Evolutionary conservation across 2,797 vertebrate genomes (phyloP).

Genomic region (Amniataba percoides): DNA sequence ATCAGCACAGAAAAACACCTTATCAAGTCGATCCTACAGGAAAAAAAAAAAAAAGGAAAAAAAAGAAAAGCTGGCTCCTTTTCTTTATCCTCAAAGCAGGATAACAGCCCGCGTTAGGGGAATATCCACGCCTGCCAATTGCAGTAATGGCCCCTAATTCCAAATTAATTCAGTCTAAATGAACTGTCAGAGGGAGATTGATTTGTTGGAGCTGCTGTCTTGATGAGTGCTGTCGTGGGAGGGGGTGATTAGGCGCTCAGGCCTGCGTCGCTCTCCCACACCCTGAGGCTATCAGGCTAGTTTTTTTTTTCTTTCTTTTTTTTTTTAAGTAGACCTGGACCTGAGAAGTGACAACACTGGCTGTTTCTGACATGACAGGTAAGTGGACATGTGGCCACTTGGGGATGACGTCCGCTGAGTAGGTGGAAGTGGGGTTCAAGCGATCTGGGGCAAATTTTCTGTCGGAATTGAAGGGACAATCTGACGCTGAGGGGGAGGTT

Average conservation of each 20-base stretch:
- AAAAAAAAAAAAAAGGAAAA: slow-evolving; percentile 17
- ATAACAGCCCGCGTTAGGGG: slow-evolving; percentile 87
- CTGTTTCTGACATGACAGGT: slow-evolving; percentile 86
- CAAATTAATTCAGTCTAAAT: slow-evolving; percentile 98
- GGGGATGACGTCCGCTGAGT: slow-evolving; percentile 61
- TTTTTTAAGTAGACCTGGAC: slow-evolving; percentile 76
- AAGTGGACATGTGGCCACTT: slow-evolving; percentile 79
- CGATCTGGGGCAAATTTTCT: slow-evolving; percentile 47
- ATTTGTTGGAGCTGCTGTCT: slow-evolving; percentile 92
- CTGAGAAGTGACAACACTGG: slow-evolving; percentile 77
- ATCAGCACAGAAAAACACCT: slow-evolving; percentile 83
- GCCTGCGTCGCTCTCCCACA: slow-evolving; percentile 80
- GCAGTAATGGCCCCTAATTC: slow-evolving; percentile 94
- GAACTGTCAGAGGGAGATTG: slow-evolving; percentile 95
- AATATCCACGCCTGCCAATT: slow-evolving; percentile 93
- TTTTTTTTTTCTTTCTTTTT: slow-evolving; percentile 80
- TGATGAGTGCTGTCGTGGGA: slow-evolving; percentile 90
- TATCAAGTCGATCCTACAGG: slow-evolving; percentile 81
- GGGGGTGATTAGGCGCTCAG: slow-evolving; percentile 87
- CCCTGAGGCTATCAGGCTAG: slow-evolving; percentile 81
- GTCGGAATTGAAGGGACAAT: slow-evolving; percentile 42
- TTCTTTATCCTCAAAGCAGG: slow-evolving; percentile 84
- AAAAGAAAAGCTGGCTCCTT: slow-evolving; percentile 77
- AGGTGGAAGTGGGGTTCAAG: slow-evolving; percentile 37
- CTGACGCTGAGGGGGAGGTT: slow-evolving; percentile 34